Base-by-base conservation (phyloP, 2,113 vertebrate species). In the Trachemys scripta region DNA sequence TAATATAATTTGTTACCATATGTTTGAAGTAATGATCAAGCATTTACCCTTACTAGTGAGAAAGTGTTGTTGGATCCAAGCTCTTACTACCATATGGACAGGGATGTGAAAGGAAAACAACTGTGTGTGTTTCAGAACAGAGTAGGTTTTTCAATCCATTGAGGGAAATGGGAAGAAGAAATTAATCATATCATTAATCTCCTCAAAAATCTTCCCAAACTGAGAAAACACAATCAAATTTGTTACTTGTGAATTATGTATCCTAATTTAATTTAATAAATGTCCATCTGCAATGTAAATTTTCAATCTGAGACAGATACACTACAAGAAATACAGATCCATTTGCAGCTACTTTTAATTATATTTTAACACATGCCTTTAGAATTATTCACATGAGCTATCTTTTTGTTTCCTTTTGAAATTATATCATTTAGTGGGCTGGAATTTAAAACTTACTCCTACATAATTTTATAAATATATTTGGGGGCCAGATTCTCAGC, bases 1-100 rank as follows among this genome's bases (percentile, higher is more conserved):
- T 50, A 93, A 96, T 95, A 90, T 90, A 94, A 96, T 96, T 84
- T 76, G 35, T 57, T 95, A 83, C 91, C 92, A 94, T 92, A 93
- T 91, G 88, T 79, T 96, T 87, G 80, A 93, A 96, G 86, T 83
- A 96, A 89, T 84, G 87, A 96, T 97, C 57, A 93, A 82, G 42
- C 81, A 65, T 88, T 97, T 96, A 88, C 76, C 69, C 82, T 92
- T 25, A 84, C 53, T 95, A 88, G 79, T 56, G 85, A 94, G 89
- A 90, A 85, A 97, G 83, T 72, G 42, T 84, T 97, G 54, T 93
- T 93, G 87, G 83, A 93, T 95, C 38, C 10, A 84, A 80, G 12
- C 57, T 96, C 93, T 24, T 90, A 1, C 2, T 85, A 81, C 90
- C 83, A 86, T 87, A 91, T 89, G 89, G 94, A 87, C 22, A 69